Percentiles rank a stretch among this genome's conserved stretches.
Evolutionary conservation across 2,888 invertebrate species (phyloP).

Genomic region (Ephialtes manifestator): DNA sequence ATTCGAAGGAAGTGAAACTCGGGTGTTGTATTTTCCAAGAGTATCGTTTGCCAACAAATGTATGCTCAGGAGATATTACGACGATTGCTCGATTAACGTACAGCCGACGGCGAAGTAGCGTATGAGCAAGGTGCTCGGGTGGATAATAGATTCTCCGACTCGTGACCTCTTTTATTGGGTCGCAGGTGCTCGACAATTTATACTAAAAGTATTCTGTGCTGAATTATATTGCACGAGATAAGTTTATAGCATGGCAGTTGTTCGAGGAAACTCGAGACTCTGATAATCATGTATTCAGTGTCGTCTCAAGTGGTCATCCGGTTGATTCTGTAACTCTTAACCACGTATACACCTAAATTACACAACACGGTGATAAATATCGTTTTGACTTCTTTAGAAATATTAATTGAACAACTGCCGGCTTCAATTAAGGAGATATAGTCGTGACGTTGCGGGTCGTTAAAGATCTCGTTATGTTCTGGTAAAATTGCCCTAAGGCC

Average conservation of each 20-base stretch:
- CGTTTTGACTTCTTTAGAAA: constrained; percentile 1
- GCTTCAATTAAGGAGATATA: constrained; percentile 7
- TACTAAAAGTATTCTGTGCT: constrained; percentile 9
- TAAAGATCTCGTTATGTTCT: background rate
- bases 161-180: constrained; percentile 55
- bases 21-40: constrained; percentile 37
- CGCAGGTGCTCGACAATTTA: constrained; percentile 57
- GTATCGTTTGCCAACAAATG: constrained; percentile 45
- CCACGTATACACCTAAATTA: background rate
- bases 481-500: background rate
- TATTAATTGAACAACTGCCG: constrained; percentile 15
- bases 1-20: constrained; percentile 60
- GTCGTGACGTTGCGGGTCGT: background rate
- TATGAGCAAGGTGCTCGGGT: constrained; percentile 55
- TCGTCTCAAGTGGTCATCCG: background rate
- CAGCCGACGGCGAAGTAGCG: constrained; percentile 38
- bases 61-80: constrained; percentile 48
- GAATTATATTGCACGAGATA: constrained; percentile 22
- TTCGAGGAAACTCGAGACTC: background rate
- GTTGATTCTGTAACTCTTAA: background rate
- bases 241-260: constrained; percentile 22
- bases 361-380: background rate
- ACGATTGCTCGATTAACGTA: constrained; percentile 55
- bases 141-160: constrained; percentile 56
- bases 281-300: constrained; percentile 37